These are phyloP conservation scores for Anguilla marmorata DNA, from an alignment of 2,797 vertebrate species.

Conservation along the genomic window DNA sequence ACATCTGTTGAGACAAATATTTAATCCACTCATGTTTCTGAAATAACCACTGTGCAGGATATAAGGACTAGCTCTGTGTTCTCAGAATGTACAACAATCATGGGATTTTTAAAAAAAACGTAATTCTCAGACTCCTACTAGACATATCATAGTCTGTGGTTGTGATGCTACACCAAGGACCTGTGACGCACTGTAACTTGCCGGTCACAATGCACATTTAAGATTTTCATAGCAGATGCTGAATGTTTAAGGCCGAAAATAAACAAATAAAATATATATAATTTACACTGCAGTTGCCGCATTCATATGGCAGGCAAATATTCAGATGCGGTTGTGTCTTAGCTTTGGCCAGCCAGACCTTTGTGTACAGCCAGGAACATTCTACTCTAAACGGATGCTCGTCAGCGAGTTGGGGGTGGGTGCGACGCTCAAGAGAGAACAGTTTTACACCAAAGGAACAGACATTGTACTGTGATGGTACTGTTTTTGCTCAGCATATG, in stretches of 20 bases:
- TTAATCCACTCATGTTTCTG: background rate
- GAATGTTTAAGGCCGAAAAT: background rate
- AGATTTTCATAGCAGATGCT: background rate
- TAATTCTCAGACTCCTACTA: no score
- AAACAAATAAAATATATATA: background rate
- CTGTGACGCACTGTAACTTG: no score
- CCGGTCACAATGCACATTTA: background rate
- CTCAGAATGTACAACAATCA: no score
- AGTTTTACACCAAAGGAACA: background rate
- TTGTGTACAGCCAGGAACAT: no score
- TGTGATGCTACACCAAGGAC: no score
- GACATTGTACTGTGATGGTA: background rate
- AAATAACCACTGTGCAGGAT: background rate
- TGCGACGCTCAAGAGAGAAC: background rate
- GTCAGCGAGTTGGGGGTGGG: no score
- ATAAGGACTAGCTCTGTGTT: background rate
- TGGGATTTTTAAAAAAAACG: no score
- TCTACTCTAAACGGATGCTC: background rate
- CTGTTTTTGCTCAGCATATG: background rate
- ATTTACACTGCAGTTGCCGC: background rate
- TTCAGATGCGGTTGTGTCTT: background rate
- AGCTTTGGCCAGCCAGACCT: background rate
- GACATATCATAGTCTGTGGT: no score
- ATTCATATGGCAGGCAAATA: background rate
- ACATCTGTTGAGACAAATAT: background rate